phyloP scores from a whole-genome alignment of 2,113 vertebrate genomes.

The Pachyramphus minor region DNA sequence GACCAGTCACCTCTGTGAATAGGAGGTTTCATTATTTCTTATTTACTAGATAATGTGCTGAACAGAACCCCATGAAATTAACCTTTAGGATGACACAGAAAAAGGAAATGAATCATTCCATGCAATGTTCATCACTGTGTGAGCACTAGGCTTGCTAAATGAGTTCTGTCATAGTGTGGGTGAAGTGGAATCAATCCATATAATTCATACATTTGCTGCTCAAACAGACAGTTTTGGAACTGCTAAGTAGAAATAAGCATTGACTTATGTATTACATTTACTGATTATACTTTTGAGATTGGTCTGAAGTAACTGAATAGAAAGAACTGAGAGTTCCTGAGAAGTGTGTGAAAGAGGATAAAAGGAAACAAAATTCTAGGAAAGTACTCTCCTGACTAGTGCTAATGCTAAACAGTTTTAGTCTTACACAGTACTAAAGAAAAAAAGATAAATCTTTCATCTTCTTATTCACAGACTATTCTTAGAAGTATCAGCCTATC shows the following conservation, averaged over 20 bases:
- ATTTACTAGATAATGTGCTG: neutral
- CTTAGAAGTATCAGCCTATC: neutral
- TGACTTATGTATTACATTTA: neutral
- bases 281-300: neutral
- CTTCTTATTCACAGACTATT: neutral
- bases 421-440: neutral
- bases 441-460: neutral
- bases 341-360: neutral
- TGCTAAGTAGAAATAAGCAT: neutral
- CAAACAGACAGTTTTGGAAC: neutral
- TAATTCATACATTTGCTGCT: conserved; percentile 12
- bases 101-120: conserved; percentile 55
- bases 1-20: neutral
- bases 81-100: conserved; percentile 31
- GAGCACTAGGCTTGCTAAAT: neutral
- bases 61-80: conserved; percentile 27
- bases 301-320: neutral
- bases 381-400: neutral
- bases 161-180: conserved; percentile 24
- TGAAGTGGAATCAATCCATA: conserved; percentile 34
- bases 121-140: neutral
- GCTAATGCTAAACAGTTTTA: neutral
- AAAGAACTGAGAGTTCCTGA: neutral
- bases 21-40: neutral
- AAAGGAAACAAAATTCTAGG: neutral